Conservation (phyloP, 2,113 vertebrate species). For the Dolichallabes microphthalmus region DNA sequence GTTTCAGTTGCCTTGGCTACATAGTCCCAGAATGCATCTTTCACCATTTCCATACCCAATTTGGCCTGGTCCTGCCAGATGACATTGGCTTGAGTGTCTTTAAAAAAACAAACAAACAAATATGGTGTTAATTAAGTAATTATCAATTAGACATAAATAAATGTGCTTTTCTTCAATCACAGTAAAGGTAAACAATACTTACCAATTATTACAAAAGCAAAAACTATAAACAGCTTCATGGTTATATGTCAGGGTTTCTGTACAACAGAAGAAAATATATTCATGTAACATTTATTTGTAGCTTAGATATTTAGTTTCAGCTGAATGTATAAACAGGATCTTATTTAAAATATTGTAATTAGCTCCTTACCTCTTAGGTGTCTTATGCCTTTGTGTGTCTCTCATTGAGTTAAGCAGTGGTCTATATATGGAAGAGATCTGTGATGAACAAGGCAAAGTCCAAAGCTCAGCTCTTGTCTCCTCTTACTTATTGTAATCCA, state of each 20-base stretch:
- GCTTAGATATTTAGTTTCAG: background rate
- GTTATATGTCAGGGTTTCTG: background rate
- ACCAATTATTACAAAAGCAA: slow-evolving; percentile 60
- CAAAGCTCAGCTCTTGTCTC: slow-evolving; percentile 16
- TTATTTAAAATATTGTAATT: background rate
- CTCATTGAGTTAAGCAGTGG: background rate
- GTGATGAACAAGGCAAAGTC: slow-evolving; percentile 59
- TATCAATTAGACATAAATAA: background rate
- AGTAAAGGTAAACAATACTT: background rate
- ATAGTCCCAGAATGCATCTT: slow-evolving; percentile 55
- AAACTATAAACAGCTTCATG: slow-evolving; percentile 66
- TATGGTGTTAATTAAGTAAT: background rate
- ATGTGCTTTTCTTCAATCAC: background rate
- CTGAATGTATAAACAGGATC: background rate
- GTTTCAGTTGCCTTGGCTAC: slow-evolving; percentile 41
- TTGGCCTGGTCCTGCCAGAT: slow-evolving; percentile 41
- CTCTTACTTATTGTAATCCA: slow-evolving; percentile 27
- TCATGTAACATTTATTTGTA: background rate
- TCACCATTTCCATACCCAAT: slow-evolving; percentile 41
- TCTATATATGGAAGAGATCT: slow-evolving; percentile 41
- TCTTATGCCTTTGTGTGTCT: slow-evolving; percentile 1
- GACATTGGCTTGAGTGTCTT: slow-evolving; percentile 47
- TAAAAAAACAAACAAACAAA: background rate
- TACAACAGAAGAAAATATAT: background rate
- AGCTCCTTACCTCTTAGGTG: slow-evolving; percentile 10